Percentiles rank a stretch among this genome's conserved stretches.
phyloP scores from a whole-genome alignment of 2,797 vertebrate genomes.

The Amphiprion clarkii region DNA sequence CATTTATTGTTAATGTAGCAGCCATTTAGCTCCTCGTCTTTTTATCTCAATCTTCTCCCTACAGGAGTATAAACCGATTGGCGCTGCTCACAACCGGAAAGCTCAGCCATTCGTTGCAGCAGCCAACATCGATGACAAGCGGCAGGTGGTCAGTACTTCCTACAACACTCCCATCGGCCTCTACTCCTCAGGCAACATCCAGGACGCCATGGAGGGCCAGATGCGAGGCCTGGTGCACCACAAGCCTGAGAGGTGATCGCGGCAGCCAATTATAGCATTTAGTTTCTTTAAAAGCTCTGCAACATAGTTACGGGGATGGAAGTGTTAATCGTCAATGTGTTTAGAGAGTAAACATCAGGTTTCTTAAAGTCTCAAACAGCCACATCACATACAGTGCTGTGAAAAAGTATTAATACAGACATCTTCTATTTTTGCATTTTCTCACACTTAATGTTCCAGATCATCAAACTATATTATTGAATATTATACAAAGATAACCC shows the following conservation, averaged over 20 bases:
- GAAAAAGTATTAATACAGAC: too few species aligned
- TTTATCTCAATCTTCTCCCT: slow-evolving; percentile 55
- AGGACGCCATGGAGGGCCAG: slow-evolving; percentile 96
- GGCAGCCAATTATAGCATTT: background rate
- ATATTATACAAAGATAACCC: too few species aligned
- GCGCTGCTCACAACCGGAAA: slow-evolving; percentile 92
- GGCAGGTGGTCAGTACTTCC: slow-evolving; percentile 96
- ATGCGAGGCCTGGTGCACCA: slow-evolving; percentile 91
- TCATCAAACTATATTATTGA: too few species aligned
- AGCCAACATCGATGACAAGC: slow-evolving; percentile 95
- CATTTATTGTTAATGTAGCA: background rate
- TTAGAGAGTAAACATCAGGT: too few species aligned
- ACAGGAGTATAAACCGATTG: slow-evolving; percentile 95
- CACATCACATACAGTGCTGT: too few species aligned
- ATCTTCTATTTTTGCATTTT: too few species aligned
- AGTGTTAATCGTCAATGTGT: background rate
- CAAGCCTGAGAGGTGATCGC: slow-evolving; percentile 87
- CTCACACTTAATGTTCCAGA: too few species aligned
- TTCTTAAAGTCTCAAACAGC: too few species aligned
- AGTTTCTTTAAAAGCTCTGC: slow-evolving; percentile 5
- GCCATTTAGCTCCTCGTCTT: background rate
- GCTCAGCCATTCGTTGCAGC: slow-evolving; percentile 96
- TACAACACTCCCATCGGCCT: slow-evolving; percentile 99
- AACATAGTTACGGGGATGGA: background rate
- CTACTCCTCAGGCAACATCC: slow-evolving; percentile 97